These are phyloP conservation scores for Neoniphon sammara DNA, from an alignment of 2,797 vertebrate species.

Conservation along the genomic window DNA sequence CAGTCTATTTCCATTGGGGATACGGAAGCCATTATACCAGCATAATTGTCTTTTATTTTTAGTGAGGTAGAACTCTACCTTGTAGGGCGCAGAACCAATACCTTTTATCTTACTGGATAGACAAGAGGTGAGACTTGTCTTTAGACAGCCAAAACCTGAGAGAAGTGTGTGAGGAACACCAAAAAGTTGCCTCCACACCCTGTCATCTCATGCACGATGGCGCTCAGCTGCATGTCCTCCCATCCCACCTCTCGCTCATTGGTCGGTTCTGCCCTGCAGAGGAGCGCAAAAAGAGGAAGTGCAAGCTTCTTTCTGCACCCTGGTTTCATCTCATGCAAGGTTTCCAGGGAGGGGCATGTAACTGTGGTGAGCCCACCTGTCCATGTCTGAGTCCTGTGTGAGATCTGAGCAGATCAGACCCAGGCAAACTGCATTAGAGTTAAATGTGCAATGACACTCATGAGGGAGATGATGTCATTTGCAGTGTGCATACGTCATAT, in stretches of 20 bases:
- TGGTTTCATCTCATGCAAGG: neutral
- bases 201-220: neutral
- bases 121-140: constrained; percentile 20
- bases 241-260: neutral
- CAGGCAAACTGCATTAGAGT: constrained; percentile 32
- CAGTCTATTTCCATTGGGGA: constrained; percentile 80
- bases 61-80: constrained; percentile 77
- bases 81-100: constrained; percentile 58
- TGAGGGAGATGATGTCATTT: constrained; percentile 25
- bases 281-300: constrained; percentile 5
- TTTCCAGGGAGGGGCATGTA: neutral
- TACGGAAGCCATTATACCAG: constrained; percentile 79
- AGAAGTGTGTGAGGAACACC: neutral
- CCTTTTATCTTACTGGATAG: constrained; percentile 43
- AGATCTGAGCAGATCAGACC: constrained; percentile 22
- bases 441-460: constrained; percentile 23
- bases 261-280: neutral
- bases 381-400: neutral
- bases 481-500: constrained; percentile 21
- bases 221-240: constrained; percentile 2
- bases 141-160: neutral
- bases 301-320: neutral
- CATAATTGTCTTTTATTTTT: constrained; percentile 88
- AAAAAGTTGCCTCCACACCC: neutral
- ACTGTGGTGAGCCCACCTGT: neutral